Evolutionary conservation across 92 coral and sea anemone genomes (phyloP), one percentile per base, ranked within the genome.

Genomic region (Phenganax marumi): DNA sequence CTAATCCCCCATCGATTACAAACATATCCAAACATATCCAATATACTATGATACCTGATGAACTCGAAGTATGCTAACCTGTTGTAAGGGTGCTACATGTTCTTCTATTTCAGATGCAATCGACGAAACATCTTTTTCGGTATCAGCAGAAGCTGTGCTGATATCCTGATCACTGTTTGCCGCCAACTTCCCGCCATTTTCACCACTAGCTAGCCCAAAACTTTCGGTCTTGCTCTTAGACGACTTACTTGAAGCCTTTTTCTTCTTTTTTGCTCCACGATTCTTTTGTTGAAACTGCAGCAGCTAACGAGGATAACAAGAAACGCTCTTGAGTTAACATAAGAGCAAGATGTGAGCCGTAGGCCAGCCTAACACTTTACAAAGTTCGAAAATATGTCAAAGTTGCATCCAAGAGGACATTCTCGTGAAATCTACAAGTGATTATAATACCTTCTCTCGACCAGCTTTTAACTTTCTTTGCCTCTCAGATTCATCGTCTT

Each of bases 401-500:
- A 33, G 43, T 33, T 33, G 43, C 43, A 33, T 2, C 5, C 3
- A 33, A 33, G 43, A 1, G 43, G 43, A 33, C 43, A 33, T 33
- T 0, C 43, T 33, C 43, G 5, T 33, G 43, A 33, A 33, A 33
- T 33, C 5, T 54, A n/a, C 53, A 33, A 83, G 46, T 50, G 51
- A 22, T 24, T 8, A 16, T 49, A 76, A 57, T 62, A 94, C 98
- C 95, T 90, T 92, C 53, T 94, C 98, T 70, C 92, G 92, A 39
- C 98, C 98, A 58, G 98, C 97, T 69, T 92, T 93, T 88, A 94
- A 91, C 66, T 94, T 94, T 74, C 87, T 94, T 90, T 90, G 93
- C 81, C 98, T 91, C 70, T 94, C 98, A 43, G 98, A 94, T 75
- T 94, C 98, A 62, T 92, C 94, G 64, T 92, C 92, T 83, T 94